Evolutionary conservation across 2,888 invertebrate species (phyloP).

Genomic region (Eurytoma adleriae): DNA sequence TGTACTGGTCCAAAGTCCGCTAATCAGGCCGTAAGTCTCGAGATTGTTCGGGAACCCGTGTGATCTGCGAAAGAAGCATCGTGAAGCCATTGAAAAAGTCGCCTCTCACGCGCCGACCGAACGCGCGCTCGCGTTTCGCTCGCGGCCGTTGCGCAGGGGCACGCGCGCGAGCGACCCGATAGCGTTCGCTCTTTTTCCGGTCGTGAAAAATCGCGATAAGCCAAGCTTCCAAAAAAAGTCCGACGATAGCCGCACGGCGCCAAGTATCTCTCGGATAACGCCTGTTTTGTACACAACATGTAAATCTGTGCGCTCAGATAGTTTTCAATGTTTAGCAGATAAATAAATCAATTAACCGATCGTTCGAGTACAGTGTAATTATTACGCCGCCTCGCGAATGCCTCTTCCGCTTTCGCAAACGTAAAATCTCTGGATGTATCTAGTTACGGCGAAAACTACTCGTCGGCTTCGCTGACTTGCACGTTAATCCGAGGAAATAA

Average conservation of each 20-base stretch:
- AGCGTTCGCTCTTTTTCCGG: not conserved
- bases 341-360: slow-evolving; percentile 36
- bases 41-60: slow-evolving; percentile 89
- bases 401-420: too few relatives aligned
- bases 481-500: too few relatives aligned
- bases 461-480: too few relatives aligned
- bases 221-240: not conserved
- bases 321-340: not conserved
- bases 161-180: not conserved
- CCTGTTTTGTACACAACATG: not conserved
- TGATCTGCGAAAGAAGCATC: slow-evolving; percentile 75
- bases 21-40: slow-evolving; percentile 92
- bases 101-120: not conserved
- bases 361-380: not conserved
- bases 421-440: too few relatives aligned
- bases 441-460: too few relatives aligned
- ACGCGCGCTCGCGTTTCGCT: not conserved
- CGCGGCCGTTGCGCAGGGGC: not conserved
- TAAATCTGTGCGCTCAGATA: not conserved
- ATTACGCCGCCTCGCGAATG: not conserved
- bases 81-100: not conserved
- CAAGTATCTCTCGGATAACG: slow-evolving; percentile 26
- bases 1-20: slow-evolving; percentile 93
- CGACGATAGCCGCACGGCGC: slow-evolving; percentile 1
- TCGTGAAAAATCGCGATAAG: slow-evolving; percentile 22